Evolutionary conservation across 1,140 invertebrate species (phyloP).

Genomic region (Reticulitermes speratus): DNA sequence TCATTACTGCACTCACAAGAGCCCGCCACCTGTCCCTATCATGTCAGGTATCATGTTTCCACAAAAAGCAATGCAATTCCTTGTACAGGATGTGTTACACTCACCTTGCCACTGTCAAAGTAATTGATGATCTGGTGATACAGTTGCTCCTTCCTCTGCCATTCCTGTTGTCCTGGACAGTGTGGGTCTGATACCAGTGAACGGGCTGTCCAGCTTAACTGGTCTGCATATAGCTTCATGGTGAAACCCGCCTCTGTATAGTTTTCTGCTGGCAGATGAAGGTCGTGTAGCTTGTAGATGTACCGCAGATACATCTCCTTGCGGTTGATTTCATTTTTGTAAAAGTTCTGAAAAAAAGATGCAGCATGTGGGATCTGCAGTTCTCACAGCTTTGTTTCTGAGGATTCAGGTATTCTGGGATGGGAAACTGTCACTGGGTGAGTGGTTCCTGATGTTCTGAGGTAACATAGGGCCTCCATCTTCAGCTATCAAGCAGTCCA

Average conservation of each 20-base stretch:
- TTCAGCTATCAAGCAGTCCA: no score
- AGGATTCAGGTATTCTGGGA: no score
- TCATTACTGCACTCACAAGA: no score
- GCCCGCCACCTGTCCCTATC: no score
- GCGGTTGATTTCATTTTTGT: slow-evolving; percentile 93
- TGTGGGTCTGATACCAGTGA: slow-evolving; percentile 50
- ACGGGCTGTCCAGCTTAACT: slow-evolving; percentile 82
- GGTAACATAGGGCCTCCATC: no score
- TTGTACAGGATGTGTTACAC: neutral
- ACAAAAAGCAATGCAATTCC: no score
- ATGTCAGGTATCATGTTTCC: no score
- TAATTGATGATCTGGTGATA: slow-evolving; percentile 91
- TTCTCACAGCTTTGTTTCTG: no score
- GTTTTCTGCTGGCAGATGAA: slow-evolving; percentile 92
- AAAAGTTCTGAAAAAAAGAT: slow-evolving; percentile 79
- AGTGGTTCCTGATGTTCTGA: no score
- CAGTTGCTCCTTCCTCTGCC: slow-evolving; percentile 90
- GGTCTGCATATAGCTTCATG: slow-evolving; percentile 88
- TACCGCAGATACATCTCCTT: slow-evolving; percentile 97
- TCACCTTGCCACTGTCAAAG: slow-evolving; percentile 91
- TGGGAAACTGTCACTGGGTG: no score
- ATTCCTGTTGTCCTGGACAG: slow-evolving; percentile 74
- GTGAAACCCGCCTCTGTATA: slow-evolving; percentile 96
- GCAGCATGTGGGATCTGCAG: neutral
- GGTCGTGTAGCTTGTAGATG: slow-evolving; percentile 93